Conservation (phyloP, 2,797 vertebrate genomes). For the Poeciliopsis gracilis region DNA sequence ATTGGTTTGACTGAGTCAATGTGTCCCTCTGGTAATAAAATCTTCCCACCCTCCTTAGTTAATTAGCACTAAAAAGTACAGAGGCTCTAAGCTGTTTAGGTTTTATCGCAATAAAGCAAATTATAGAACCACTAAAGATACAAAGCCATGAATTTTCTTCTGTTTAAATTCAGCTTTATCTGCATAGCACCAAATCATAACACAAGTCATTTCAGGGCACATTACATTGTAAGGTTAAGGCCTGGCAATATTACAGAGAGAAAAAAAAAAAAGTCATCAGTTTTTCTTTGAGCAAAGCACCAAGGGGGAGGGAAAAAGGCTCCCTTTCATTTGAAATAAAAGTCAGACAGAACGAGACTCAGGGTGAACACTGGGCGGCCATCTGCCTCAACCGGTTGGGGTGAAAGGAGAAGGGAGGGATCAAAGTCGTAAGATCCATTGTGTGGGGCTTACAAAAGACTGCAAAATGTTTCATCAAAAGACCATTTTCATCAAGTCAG, state of each 20-base stretch:
- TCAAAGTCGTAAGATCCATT: conserved; percentile 18
- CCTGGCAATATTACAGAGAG: not conserved
- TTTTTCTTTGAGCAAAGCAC: conserved; percentile 18
- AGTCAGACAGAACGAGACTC: conserved; percentile 18
- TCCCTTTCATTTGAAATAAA: conserved; percentile 21
- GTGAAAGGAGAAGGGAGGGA: conserved; percentile 23
- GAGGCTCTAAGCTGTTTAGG: not conserved
- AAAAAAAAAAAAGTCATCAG: conserved; percentile 1
- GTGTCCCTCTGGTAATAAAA: not conserved
- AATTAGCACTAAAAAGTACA: conserved; percentile 13
- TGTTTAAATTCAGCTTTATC: not conserved
- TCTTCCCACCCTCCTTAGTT: not conserved
- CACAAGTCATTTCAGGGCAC: not conserved
- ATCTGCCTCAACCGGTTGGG: conserved; percentile 26
- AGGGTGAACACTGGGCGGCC: conserved; percentile 25
- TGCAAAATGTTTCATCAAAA: conserved; percentile 23
- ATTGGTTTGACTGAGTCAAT: conserved; percentile 1
- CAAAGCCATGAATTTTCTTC: conserved; percentile 1
- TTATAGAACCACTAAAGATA: not conserved
- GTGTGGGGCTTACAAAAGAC: conserved; percentile 11
- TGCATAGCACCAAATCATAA: conserved; percentile 2
- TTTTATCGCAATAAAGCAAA: conserved; percentile 4
- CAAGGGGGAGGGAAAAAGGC: conserved; percentile 4
- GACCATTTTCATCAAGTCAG: conserved; percentile 7
- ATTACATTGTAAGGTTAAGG: conserved; percentile 5